Evolutionary conservation across 1,140 invertebrate species (phyloP).

Genomic region (Meloidogyne hapla): DNA sequence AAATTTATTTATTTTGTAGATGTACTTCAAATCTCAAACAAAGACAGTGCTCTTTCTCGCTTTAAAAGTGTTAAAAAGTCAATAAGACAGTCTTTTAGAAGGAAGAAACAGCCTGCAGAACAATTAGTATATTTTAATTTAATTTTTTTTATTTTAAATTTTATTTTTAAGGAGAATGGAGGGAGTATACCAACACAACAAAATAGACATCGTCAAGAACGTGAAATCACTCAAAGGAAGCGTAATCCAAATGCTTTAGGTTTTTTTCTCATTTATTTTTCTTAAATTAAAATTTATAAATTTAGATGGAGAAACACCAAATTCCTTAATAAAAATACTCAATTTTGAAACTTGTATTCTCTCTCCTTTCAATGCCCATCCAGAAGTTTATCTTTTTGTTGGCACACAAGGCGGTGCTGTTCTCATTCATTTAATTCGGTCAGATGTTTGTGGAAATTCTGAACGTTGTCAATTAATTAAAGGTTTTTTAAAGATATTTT

Average conservation of each 20-base stretch:
- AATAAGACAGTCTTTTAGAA: slow-evolving; percentile 43
- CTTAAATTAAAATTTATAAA: neutral
- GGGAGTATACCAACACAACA: neutral
- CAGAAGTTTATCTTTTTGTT: slow-evolving; percentile 39
- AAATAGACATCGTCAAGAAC: slow-evolving; percentile 32
- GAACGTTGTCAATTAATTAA: slow-evolving; percentile 14
- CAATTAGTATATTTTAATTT: neutral
- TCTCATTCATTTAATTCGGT: slow-evolving; percentile 39
- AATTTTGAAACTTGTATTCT: slow-evolving; percentile 24
- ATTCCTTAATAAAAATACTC: slow-evolving; percentile 34
- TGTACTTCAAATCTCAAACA: slow-evolving; percentile 39
- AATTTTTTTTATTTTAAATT: neutral
- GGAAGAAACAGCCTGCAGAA: slow-evolving; percentile 25
- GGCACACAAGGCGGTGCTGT: slow-evolving; percentile 37
- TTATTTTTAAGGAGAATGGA: neutral
- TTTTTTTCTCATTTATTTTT: neutral
- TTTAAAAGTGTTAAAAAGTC: slow-evolving; percentile 48
- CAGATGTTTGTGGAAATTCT: neutral
- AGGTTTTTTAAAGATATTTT: neutral
- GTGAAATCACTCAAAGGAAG: slow-evolving; percentile 36
- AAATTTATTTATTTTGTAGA: slow-evolving; percentile 22
- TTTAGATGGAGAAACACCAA: slow-evolving; percentile 41
- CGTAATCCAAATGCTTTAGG: slow-evolving; percentile 34
- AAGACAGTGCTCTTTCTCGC: slow-evolving; percentile 39
- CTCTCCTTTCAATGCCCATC: neutral